Base-by-base conservation (phyloP, 1,140 invertebrate species). In the Drosophila lacertosa region DNA sequence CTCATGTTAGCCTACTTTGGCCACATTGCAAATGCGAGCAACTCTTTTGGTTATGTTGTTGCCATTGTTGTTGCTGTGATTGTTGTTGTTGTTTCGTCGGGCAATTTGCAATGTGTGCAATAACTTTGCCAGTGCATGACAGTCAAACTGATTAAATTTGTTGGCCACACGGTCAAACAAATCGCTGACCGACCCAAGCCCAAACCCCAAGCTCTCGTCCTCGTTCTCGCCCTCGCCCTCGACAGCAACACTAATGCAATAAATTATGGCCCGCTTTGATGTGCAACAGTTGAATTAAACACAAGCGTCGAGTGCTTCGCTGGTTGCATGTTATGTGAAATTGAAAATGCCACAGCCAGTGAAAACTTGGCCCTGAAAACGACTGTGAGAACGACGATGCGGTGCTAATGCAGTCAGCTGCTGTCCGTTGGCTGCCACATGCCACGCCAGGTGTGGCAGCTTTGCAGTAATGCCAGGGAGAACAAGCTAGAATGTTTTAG, bases 1-100 rank as follows among this genome's bases (percentile, higher is more conserved):
- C 62, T 65, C 44, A 65, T 62, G 64, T 63, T 86, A 80, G 68
- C 77, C 81, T 81, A 84, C 81, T 86, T 84, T 59, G 24, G 16
- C n/a, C 35, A 16, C 24, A 15, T 40, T 20, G 58, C 39, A 60
- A 75, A 78, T 33, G 55, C 53, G 48, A 83, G 66, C 54, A 74
- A 4, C 70, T 40, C 24, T 60, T n/a, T n/a, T 44, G 48, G 32
- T 33, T 53, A 37, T 75, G 77, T 35, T 35, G 10, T n/a, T 18
- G 16, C 6, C 16, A 13, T 35, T 54, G 18, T n/a, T 35, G 11
- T 22, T 29, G n/a, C 11, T 42, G 7, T 32, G 1, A 10, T 20
- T 20, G 11, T 5, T 51, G 45, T 40, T 42, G 66, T 40, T 78
- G 74, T 2, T 40, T 40, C 44, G 11, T 15, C 29, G 15, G 16